phyloP scores from a whole-genome alignment of 2,797 vertebrate species.

The Sebastes kiyomatsui region DNA sequence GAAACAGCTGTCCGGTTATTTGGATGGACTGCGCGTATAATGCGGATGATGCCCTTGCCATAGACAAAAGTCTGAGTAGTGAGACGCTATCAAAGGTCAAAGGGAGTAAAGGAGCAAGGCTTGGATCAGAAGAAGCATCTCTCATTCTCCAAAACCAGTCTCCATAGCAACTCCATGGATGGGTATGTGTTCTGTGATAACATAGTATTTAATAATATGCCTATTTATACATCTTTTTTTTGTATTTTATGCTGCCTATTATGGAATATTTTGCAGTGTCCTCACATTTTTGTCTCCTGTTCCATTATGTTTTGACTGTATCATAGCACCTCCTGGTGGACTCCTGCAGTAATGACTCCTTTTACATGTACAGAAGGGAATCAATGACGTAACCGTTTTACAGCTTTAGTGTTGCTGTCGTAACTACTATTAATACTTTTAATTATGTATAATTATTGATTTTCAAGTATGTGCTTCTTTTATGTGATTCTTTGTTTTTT shows the following conservation, averaged over 20 bases:
- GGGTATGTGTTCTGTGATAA: slow-evolving; percentile 66
- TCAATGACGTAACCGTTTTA: slow-evolving; percentile 70
- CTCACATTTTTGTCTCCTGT: slow-evolving; percentile 39
- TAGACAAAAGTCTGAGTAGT: slow-evolving; percentile 73
- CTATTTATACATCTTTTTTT: slow-evolving; percentile 79
- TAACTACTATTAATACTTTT: slow-evolving; percentile 68
- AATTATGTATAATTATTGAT: slow-evolving; percentile 60
- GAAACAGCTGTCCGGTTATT: slow-evolving; percentile 84
- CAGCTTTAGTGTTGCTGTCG: slow-evolving; percentile 59
- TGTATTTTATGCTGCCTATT: slow-evolving; percentile 56
- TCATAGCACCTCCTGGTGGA: slow-evolving; percentile 79
- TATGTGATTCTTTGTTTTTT: slow-evolving; percentile 17
- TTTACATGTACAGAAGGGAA: slow-evolving; percentile 69
- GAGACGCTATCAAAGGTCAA: slow-evolving; percentile 56
- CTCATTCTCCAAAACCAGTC: slow-evolving; percentile 50
- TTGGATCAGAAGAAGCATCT: slow-evolving; percentile 29
- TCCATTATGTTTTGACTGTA: slow-evolving; percentile 58
- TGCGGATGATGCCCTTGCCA: slow-evolving; percentile 88
- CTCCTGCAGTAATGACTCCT: slow-evolving; percentile 50
- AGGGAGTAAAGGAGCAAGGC: slow-evolving; percentile 37
- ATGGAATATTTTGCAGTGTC: slow-evolving; percentile 53
- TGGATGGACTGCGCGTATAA: slow-evolving; percentile 88
- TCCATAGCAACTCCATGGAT: slow-evolving; percentile 61
- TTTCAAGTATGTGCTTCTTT: slow-evolving; percentile 47
- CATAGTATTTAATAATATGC: slow-evolving; percentile 80